Base-by-base conservation (phyloP, 2,797 vertebrate species). In the Mastacembelus armatus region DNA sequence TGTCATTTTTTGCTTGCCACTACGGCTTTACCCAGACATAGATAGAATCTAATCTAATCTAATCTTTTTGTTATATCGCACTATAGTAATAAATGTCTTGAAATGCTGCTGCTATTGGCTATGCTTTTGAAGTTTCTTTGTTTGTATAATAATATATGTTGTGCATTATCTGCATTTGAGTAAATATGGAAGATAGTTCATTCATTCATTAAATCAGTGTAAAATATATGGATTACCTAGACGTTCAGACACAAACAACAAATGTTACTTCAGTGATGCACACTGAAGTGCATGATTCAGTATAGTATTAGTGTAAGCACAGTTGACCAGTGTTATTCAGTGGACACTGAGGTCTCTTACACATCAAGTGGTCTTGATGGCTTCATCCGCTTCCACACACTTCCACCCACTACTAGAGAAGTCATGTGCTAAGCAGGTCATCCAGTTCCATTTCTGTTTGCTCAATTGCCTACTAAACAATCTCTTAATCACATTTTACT, bases 31-130 rank as follows among this genome's bases (percentile, higher is more conserved):
- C n/a, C n/a, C n/a, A n/a, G n/a, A n/a, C n/a, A n/a, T n/a, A n/a
- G n/a, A n/a, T n/a, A n/a, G n/a, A n/a, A n/a, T n/a, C n/a, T n/a
- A n/a, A n/a, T n/a, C n/a, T n/a, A n/a, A n/a, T n/a, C n/a, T n/a
- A n/a, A n/a, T n/a, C 4, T 5, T 7, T 51, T 30, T 14, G 0
- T 55, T 0, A 26, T 30, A 38, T n/a, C 0, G 0, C 4, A 0
- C 32, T 1, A 11, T 16, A 38, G 15, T 4, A 11, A 7, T 48
- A 29, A 67, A 43, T 29, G 7, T 18, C 7, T 18, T 43, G 43
- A 56, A 36, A 40, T 7, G 0, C 14, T 9, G 2, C 24, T 15
- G 26, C 9, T 38, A 3, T 3, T 26, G 7, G 2, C 11, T 7
- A 2, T 1, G 10, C 10, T 27, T 26, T 42, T 5, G 4, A 14